phyloP scores from a whole-genome alignment of 2,888 invertebrate species.

The Trichogramma evanescens region DNA sequence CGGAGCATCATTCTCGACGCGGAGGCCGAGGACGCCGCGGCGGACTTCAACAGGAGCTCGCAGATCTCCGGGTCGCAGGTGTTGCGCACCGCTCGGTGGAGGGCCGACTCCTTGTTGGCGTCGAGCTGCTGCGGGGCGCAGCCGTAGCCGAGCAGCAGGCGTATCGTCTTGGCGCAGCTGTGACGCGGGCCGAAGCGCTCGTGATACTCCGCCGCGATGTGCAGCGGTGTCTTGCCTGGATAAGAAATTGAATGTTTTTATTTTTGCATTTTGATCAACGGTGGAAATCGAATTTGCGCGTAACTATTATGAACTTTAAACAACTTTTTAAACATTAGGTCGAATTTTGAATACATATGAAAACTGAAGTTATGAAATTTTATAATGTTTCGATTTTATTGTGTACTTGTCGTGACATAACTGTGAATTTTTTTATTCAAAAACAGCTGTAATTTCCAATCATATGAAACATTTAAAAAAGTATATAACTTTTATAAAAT shows the following conservation, averaged over 20 bases:
- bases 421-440: too few relatives aligned
- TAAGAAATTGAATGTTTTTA: neutral
- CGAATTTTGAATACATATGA: too few relatives aligned
- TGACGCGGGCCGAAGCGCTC: conserved; percentile 20
- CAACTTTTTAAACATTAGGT: too few relatives aligned
- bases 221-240: conserved; percentile 37
- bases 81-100: conserved; percentile 34
- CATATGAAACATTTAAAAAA: too few relatives aligned
- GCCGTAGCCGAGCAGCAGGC: conserved; percentile 33
- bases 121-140: conserved; percentile 30
- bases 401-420: too few relatives aligned
- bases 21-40: neutral
- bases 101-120: conserved; percentile 32
- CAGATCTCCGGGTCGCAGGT: conserved; percentile 33
- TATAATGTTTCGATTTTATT: too few relatives aligned
- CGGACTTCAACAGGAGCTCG: conserved; percentile 24
- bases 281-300: too few relatives aligned
- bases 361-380: too few relatives aligned
- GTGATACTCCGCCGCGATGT: conserved; percentile 37
- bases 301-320: too few relatives aligned
- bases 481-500: neutral
- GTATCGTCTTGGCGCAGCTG: conserved; percentile 20
- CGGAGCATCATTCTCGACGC: too few relatives aligned
- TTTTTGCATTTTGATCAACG: neutral
- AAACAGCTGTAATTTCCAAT: too few relatives aligned